Evolutionary conservation across 2,888 invertebrate species (phyloP).

Genomic region (Abscondita cerata): DNA sequence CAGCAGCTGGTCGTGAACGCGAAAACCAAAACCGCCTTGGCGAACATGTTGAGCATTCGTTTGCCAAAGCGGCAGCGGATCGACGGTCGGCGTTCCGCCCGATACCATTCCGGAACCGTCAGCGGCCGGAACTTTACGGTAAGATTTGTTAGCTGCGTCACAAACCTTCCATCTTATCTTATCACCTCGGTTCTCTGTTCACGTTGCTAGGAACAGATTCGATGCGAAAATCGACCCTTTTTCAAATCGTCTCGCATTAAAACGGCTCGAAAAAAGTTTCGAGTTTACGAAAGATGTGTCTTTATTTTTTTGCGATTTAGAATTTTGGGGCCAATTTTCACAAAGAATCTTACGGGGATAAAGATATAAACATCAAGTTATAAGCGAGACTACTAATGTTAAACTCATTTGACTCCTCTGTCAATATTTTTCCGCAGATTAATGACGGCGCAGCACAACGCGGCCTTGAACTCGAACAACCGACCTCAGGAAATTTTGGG

Average conservation of each 20-base stretch:
- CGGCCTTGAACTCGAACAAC: slow-evolving; percentile 62
- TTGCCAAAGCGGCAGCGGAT: slow-evolving; percentile 67
- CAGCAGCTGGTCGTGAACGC: slow-evolving; percentile 77
- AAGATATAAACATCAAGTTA: no score
- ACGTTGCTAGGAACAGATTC: no score
- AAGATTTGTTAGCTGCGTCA: slow-evolving; percentile 13
- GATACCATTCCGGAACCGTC: slow-evolving; percentile 61
- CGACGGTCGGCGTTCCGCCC: slow-evolving; percentile 54
- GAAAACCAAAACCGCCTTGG: slow-evolving; percentile 94
- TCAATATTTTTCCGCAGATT: slow-evolving; percentile 60
- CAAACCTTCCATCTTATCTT: background rate
- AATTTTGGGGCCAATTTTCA: no score
- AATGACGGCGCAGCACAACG: slow-evolving; percentile 85
- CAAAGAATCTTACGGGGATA: no score
- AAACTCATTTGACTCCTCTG: background rate
- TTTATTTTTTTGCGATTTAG: no score
- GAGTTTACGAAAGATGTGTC: no score
- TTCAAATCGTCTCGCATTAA: no score
- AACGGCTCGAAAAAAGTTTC: no score
- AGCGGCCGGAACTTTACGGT: slow-evolving; percentile 72
- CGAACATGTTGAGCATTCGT: slow-evolving; percentile 90
- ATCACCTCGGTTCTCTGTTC: no score
- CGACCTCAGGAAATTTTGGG: slow-evolving; percentile 63
- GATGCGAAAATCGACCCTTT: no score
- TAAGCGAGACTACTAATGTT: background rate